Percentiles rank a stretch among this genome's conserved stretches.
Conservation (phyloP, 2,888 invertebrate species). For the Timema cristinae region DNA sequence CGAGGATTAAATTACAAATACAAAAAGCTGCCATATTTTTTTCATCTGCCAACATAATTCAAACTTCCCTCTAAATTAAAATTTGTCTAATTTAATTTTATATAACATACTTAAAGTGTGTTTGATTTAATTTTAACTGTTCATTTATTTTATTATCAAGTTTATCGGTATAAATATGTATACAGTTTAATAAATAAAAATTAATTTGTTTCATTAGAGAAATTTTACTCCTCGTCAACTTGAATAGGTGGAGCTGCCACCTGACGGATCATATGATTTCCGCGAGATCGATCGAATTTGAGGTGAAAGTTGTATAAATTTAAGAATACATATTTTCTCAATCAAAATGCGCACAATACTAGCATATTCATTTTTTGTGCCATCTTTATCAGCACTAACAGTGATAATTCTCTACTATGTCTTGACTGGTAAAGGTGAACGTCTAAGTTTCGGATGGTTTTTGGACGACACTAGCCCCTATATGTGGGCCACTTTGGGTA, state of each 20-base stretch:
- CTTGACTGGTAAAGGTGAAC: constrained; percentile 49
- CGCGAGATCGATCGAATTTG: background rate
- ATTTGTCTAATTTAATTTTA: too few species aligned
- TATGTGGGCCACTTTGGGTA: constrained; percentile 95
- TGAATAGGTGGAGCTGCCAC: constrained; percentile 6
- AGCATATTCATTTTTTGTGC: constrained; percentile 18
- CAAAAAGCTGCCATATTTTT: too few species aligned
- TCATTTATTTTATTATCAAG: too few species aligned
- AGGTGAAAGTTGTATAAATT: background rate
- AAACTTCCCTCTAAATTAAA: too few species aligned
- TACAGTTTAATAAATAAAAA: too few species aligned
- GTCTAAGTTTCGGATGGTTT: constrained; percentile 61
- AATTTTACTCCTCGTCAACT: background rate
- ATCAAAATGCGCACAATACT: constrained; percentile 16
- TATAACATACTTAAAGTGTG: too few species aligned
- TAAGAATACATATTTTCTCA: background rate
- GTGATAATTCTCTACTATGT: constrained; percentile 45
- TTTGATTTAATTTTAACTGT: too few species aligned
- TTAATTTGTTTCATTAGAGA: too few species aligned
- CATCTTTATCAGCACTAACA: constrained; percentile 16
- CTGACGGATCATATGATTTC: background rate
- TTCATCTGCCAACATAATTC: too few species aligned
- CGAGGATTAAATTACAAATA: too few species aligned
- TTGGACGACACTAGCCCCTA: constrained; percentile 85
- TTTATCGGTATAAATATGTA: too few species aligned